Base-by-base conservation (phyloP, 2,888 invertebrate genomes). In the Mythimna ferrago region DNA sequence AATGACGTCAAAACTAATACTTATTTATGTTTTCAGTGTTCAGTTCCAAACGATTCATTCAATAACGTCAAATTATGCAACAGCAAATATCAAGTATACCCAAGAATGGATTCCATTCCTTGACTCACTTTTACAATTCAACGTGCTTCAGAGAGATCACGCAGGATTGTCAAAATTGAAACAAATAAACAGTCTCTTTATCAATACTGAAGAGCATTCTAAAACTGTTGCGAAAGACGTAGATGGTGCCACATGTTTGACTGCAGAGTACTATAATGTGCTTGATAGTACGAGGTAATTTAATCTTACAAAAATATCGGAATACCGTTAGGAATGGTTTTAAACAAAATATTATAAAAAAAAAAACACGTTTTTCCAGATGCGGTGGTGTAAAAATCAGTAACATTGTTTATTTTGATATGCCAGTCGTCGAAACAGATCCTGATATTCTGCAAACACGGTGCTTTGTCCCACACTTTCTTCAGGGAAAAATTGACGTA, bases 41-140 rank as follows among this genome's bases (percentile, higher is more conserved):
- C 58, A 70, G 58, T 78, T 78, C n/a, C 65, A 77, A 51, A 66
- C 82, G 6, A 78, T 81, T 10, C 82, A 70, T 62, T 78, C 78
- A 51, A 54, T 65, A 26, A 26, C 65, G 2, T 53, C 62, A 19
- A 35, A 94, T 7, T 98, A 98, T 97, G 96, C 96, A 2, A 89
- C 98, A 32, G 97, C 97, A 89, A 97, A 98, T 78, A 70, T 79
- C 2, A 73, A 82, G 51, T 10, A 61, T 32, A 82, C 67, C 9
- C 60, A 74, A 6, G 82, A 80, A 38, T 90, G 88, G 89, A 81
- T 80, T 54, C 66, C 83, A 56, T 21, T 78, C 1, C 41, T 80
- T 21, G 80, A 75, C 61, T 78, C 5, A 84, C 84, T 41, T 87
- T 85, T 9, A 73, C 83, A 48, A 67, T 90, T 44, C 75, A 88